Conservation (phyloP, 2,113 vertebrate species). For the Nothoprocta perdicaria region DNA sequence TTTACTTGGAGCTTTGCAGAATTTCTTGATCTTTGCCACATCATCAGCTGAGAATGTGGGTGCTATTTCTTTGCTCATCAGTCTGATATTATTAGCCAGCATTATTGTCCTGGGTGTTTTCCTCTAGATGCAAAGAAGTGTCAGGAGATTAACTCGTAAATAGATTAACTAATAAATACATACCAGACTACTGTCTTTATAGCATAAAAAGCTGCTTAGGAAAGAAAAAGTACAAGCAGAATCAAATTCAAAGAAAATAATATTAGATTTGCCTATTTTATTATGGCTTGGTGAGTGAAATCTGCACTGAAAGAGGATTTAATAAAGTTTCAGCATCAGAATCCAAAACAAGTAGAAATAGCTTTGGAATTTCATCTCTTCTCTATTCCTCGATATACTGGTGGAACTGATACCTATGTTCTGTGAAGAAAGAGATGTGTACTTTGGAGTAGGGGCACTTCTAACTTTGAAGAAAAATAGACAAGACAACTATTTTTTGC, state of each 20-base stretch:
- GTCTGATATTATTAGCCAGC: constrained; percentile 78
- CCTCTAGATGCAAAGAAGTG: constrained; percentile 41
- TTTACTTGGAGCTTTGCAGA: constrained; percentile 82
- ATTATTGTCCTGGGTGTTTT: constrained; percentile 70
- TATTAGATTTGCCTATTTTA: neutral
- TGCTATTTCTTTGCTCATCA: constrained; percentile 82
- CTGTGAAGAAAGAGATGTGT: neutral
- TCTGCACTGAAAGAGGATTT: neutral
- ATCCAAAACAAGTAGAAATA: neutral
- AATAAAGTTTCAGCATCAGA: neutral
- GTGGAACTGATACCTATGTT: neutral
- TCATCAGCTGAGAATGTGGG: constrained; percentile 77
- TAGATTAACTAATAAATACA: constrained; percentile 73
- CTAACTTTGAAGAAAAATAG: neutral
- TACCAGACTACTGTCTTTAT: constrained; percentile 53
- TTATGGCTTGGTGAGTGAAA: neutral
- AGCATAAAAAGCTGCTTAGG: constrained; percentile 6
- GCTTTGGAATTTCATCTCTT: neutral
- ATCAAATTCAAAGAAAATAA: neutral
- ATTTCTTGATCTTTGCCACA: constrained; percentile 86
- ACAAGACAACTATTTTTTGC: neutral
- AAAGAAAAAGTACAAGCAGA: neutral
- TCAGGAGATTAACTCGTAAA: constrained; percentile 54
- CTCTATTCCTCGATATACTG: rapidly evolving
- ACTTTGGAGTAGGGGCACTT: neutral